Evolutionary conservation across 2,888 invertebrate genomes (phyloP).

Genomic region (Calephelis perditalis): DNA sequence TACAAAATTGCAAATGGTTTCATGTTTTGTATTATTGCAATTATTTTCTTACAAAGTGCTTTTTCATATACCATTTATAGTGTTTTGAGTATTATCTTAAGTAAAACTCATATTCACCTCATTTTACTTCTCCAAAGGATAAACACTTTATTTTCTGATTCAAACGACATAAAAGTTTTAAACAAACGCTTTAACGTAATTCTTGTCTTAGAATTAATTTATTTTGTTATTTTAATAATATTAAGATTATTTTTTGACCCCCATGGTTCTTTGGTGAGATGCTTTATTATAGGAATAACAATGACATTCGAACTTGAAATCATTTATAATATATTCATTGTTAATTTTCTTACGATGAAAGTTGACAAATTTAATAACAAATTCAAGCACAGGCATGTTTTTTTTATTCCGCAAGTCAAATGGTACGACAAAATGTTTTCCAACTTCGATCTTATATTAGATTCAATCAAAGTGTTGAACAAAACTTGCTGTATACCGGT

Average conservation of each 20-base stretch:
- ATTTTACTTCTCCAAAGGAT: not conserved
- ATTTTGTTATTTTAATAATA: not conserved
- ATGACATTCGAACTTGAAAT: not conserved
- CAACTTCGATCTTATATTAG: not conserved
- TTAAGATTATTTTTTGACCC: not conserved
- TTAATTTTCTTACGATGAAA: not conserved
- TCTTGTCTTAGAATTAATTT: not conserved
- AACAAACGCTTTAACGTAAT: not conserved
- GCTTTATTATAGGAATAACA: not conserved
- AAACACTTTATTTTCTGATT: not conserved
- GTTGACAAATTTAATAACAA: not conserved
- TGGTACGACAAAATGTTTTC: not conserved
- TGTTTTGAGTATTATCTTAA: not conserved
- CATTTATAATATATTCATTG: not conserved
- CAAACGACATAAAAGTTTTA: not conserved
- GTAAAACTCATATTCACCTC: not conserved
- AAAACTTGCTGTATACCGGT: not conserved
- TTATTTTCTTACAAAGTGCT: not conserved
- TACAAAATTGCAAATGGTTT: not conserved
- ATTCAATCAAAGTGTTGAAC: not conserved
- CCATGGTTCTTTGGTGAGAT: not conserved
- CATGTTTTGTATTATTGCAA: not conserved
- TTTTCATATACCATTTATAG: not conserved
- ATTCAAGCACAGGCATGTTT: not conserved
- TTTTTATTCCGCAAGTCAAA: not conserved